Base-by-base conservation (phyloP, 2,888 invertebrate genomes). In the Eristalis tenax region DNA sequence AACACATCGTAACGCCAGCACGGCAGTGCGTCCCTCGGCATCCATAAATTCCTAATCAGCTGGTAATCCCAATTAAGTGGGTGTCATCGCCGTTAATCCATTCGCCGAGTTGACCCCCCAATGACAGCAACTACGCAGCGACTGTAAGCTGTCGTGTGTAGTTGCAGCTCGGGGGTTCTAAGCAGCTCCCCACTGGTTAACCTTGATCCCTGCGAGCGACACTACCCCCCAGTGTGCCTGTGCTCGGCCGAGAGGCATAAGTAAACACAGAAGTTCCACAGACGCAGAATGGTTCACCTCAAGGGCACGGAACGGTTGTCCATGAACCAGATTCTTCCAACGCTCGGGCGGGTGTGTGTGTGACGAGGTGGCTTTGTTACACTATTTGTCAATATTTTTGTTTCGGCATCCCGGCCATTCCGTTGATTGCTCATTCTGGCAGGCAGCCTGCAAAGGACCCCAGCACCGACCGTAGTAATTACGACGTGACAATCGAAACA, bases 1-100 rank as follows among this genome's bases (percentile, higher is more conserved):
- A 50, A 50, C 50, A 50, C 18, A n/a, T 18, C 50, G 50, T 18
- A 13, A 38, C 38, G 59, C 28, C 11, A 59, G 32, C 32, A 32
- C 15, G 2, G n/a, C n/a, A 4, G n/a, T n/a, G 50, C 50, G 50
- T 18, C 8, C 18, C 50, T n/a, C 35, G 32, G 28, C n/a, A 40
- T 71, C 61, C 40, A 61, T 61, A 71, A 11, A 61, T 71, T 26
- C 40, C 26, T 71, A 71, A 71, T 61, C 40, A 71, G 59, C 35
- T 40, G 18, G n/a, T 26, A 71, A 71, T 40, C 26, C 18, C 23
- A 59, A 68, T 35, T 71, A 40, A 61, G 56, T 23, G 50, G 50
- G 50, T 50, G 50, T 50, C 50, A 50, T 50, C 50, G 50, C 18
- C 50, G 18, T n/a, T 50, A 50, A 50, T 50, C 50, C 2, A 18